phyloP scores from a whole-genome alignment of 2,113 vertebrate genomes.

The Cyphomyrus discorhynchus region DNA sequence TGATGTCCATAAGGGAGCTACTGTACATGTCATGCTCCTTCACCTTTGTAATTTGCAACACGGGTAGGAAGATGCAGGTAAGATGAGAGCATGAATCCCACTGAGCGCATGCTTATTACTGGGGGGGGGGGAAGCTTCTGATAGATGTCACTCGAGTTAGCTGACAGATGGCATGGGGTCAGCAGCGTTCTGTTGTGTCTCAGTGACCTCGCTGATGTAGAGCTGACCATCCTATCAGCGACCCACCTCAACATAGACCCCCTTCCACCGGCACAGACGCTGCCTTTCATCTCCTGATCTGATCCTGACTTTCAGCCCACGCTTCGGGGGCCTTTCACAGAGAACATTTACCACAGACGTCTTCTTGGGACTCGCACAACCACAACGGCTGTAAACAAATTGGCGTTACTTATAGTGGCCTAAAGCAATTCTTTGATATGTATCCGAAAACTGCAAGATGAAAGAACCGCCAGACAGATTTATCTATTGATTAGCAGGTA shows the following conservation, averaged over 20 bases:
- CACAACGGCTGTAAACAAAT: neutral
- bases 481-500: constrained; percentile 18
- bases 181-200: constrained; percentile 5
- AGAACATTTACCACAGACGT: neutral
- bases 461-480: neutral
- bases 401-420: neutral
- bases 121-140: neutral
- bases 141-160: neutral
- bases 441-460: neutral
- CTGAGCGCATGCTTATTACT: neutral
- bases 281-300: constrained; percentile 16
- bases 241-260: neutral
- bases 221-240: neutral
- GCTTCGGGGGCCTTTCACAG: neutral
- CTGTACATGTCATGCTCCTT: neutral
- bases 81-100: neutral
- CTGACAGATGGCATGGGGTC: neutral
- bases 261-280: neutral
- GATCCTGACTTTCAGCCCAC: neutral
- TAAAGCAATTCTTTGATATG: constrained; percentile 10
- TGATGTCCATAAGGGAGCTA: neutral
- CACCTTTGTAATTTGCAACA: neutral
- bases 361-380: neutral
- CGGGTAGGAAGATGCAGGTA: neutral
- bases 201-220: constrained; percentile 6